These are phyloP conservation scores for Eudemis profundana DNA, from an alignment of 2,888 invertebrate genomes.

Conservation along the genomic window DNA sequence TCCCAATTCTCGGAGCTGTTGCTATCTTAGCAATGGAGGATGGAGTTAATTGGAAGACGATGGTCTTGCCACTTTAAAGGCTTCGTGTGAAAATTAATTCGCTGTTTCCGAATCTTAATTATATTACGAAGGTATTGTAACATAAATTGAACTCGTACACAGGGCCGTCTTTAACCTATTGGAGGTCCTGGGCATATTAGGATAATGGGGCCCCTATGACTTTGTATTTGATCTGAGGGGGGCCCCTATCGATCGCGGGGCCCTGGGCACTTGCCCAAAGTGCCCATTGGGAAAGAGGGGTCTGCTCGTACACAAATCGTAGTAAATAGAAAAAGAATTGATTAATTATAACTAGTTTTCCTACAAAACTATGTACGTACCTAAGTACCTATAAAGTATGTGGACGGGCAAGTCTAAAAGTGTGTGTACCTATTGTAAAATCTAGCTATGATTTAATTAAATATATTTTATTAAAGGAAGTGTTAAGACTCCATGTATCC, in stretches of 20 bases:
- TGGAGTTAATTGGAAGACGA: slow-evolving; percentile 22
- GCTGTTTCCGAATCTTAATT: slow-evolving; percentile 8
- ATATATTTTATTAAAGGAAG: not conserved
- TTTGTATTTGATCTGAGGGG: too few relatives aligned
- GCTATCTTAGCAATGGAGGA: slow-evolving; percentile 18
- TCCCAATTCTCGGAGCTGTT: slow-evolving; percentile 3
- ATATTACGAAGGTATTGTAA: not conserved
- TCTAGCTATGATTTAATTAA: not conserved
- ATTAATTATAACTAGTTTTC: too few relatives aligned
- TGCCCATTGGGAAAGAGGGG: too few relatives aligned
- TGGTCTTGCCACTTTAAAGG: slow-evolving; percentile 1
- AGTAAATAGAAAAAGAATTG: too few relatives aligned
- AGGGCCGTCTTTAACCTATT: too few relatives aligned
- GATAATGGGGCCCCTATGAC: too few relatives aligned
- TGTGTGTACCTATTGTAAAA: not conserved
- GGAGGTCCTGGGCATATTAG: too few relatives aligned
- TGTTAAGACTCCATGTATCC: not conserved
- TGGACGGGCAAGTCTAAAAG: not conserved
- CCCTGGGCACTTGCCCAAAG: too few relatives aligned
- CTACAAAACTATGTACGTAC: too few relatives aligned
- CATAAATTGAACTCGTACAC: not conserved
- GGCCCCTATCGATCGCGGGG: too few relatives aligned
- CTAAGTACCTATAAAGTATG: not conserved
- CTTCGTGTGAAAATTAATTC: not conserved
- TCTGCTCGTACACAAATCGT: too few relatives aligned